These are phyloP conservation scores for Coryphaenoides rupestris DNA, from an alignment of 2,113 vertebrate species.

Conservation along the genomic window DNA sequence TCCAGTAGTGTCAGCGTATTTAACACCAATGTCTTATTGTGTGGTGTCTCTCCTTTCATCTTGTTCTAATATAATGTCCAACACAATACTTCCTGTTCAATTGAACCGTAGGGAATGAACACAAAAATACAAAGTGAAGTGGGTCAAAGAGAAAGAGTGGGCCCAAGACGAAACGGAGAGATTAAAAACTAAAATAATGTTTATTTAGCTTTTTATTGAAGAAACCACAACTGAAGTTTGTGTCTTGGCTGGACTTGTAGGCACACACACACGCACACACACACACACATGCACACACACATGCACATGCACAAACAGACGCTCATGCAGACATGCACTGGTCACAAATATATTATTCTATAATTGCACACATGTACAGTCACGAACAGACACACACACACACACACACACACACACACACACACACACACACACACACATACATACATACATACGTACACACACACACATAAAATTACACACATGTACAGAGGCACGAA, in stretches of 20 bases:
- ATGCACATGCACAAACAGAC: background rate
- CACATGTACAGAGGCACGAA: background rate
- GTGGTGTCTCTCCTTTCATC: too few relatives aligned
- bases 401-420: background rate
- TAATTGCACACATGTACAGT: background rate
- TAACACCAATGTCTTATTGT: too few relatives aligned
- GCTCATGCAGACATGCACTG: background rate
- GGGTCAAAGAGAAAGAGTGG: too few relatives aligned
- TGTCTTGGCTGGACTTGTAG: slow-evolving; percentile 5
- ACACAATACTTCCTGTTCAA: too few relatives aligned
- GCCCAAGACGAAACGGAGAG: too few relatives aligned
- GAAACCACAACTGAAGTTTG: too few relatives aligned
- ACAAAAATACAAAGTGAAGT: too few relatives aligned
- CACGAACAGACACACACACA: background rate
- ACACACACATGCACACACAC: background rate
- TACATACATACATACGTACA: slow-evolving; percentile 9
- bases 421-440: slow-evolving; percentile 1
- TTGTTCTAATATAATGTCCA: too few relatives aligned
- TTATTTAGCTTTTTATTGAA: too few relatives aligned
- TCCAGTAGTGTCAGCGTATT: too few relatives aligned
- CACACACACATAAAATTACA: background rate
- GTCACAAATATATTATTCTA: background rate
- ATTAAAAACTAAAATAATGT: too few relatives aligned
- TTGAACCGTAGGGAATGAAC: too few relatives aligned
- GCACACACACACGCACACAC: slow-evolving; percentile 5